A percentile compares a stretch with the other conserved stretches of the same genome.
Evolutionary conservation across 2,797 vertebrate species (phyloP).

Genomic region (Chromis chromis): DNA sequence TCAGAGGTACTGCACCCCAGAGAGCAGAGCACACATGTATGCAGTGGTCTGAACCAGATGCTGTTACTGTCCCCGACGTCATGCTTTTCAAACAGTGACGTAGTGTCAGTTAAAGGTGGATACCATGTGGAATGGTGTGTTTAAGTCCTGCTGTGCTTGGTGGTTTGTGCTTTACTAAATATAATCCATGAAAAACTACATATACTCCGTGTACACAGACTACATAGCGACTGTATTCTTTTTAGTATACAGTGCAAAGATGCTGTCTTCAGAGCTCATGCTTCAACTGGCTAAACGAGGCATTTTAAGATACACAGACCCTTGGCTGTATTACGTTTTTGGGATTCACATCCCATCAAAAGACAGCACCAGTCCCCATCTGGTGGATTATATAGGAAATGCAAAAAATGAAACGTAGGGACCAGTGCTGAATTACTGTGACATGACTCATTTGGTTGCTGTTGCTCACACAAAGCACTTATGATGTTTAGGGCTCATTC

Average conservation of each 20-base stretch:
- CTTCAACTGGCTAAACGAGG: neutral
- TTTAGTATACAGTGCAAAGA: neutral
- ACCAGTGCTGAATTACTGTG: neutral
- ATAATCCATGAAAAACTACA: neutral
- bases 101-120: neutral
- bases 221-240: neutral
- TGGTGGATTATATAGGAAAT: constrained; percentile 65
- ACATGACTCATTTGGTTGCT: neutral
- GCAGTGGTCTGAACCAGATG: constrained; percentile 24
- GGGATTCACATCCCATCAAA: constrained; percentile 6
- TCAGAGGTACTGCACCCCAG: constrained; percentile 56
- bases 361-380: constrained; percentile 56
- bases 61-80: constrained; percentile 17
- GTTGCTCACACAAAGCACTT: neutral
- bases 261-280: neutral
- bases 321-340: constrained; percentile 8
- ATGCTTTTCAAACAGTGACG: neutral
- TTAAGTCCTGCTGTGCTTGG: neutral
- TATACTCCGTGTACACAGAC: neutral
- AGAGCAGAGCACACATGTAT: constrained; percentile 23
- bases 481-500: neutral
- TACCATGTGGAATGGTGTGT: neutral
- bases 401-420: constrained; percentile 12
- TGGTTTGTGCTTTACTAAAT: neutral
- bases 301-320: neutral